Conservation (phyloP, 2,888 invertebrate genomes). For the Parelbella ahira region DNA sequence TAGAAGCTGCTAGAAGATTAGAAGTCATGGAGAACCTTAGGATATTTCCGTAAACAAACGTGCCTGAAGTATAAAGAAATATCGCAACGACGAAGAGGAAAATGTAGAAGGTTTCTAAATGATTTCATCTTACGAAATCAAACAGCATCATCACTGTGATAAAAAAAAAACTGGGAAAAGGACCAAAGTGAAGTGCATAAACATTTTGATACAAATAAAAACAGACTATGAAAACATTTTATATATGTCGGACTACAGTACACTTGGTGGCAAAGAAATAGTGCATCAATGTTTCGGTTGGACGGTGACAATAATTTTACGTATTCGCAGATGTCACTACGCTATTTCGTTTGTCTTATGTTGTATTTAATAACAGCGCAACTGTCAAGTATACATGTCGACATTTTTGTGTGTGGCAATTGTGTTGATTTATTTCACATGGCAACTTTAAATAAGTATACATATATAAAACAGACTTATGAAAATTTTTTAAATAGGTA, state of each 20-base stretch:
- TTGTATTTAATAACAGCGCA: constrained; percentile 4
- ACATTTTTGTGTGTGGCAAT: no score
- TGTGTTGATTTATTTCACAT: no score
- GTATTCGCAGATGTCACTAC: constrained; percentile 7
- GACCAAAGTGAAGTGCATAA: constrained; percentile 50
- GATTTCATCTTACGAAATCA: constrained; percentile 9
- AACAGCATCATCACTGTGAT: constrained; percentile 13
- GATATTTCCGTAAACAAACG: no score
- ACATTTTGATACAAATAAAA: constrained; percentile 41
- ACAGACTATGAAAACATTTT: constrained; percentile 28
- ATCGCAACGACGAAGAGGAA: no score
- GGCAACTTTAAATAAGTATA: no score
- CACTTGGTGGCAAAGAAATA: constrained; percentile 18
- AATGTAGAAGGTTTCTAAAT: no score
- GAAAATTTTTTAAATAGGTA: no score
- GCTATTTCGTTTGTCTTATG: constrained; percentile 18
- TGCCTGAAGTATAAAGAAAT: no score
- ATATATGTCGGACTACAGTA: constrained; percentile 4
- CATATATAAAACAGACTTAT: no score
- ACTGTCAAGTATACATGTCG: constrained; percentile 6
- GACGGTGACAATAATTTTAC: constrained; percentile 20
- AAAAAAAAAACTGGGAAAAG: constrained; percentile 37
- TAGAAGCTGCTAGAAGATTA: no score
- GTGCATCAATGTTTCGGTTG: background rate
- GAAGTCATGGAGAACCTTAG: no score